Percentiles rank a stretch among this genome's conserved stretches.
phyloP scores from a whole-genome alignment of 2,888 invertebrate species.

The Palloptera scutellata region DNA sequence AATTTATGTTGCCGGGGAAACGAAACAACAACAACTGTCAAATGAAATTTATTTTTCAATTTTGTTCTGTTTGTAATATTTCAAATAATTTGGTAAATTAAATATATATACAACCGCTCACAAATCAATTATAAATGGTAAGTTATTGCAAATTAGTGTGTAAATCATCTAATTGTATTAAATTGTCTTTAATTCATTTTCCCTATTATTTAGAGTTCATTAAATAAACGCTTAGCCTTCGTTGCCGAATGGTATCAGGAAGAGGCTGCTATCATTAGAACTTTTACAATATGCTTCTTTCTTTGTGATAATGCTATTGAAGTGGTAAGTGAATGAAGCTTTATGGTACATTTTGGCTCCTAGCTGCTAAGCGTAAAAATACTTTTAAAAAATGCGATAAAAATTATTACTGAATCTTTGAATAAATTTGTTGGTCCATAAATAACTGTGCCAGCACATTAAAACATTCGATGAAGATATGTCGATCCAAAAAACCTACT shows the following conservation, averaged over 20 bases:
- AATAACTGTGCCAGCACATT: no score
- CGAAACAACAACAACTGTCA: constrained; percentile 7
- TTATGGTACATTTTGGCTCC: no score
- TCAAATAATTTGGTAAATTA: no score
- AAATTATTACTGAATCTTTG: no score
- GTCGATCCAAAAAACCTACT: no score
- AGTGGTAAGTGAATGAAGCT: constrained; percentile 77
- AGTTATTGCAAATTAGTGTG: not conserved
- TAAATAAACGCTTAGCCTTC: constrained; percentile 65
- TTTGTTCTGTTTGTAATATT: not conserved
- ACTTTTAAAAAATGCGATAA: no score
- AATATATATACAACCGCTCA: not conserved
- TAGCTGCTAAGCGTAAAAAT: no score
- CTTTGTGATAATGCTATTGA: constrained; percentile 81
- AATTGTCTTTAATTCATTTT: no score
- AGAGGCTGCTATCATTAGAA: constrained; percentile 76
- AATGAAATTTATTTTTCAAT: constrained; percentile 3
- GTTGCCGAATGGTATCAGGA: constrained; percentile 89
- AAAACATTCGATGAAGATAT: no score
- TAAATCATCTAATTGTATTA: no score
- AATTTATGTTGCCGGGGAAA: constrained; percentile 7
- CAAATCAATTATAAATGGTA: constrained; percentile 27
- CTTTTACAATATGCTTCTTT: constrained; percentile 80
- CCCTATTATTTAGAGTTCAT: not conserved
- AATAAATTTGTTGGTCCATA: no score